Conservation (phyloP, 2,113 vertebrate genomes). For the Chloebia gouldiae region DNA sequence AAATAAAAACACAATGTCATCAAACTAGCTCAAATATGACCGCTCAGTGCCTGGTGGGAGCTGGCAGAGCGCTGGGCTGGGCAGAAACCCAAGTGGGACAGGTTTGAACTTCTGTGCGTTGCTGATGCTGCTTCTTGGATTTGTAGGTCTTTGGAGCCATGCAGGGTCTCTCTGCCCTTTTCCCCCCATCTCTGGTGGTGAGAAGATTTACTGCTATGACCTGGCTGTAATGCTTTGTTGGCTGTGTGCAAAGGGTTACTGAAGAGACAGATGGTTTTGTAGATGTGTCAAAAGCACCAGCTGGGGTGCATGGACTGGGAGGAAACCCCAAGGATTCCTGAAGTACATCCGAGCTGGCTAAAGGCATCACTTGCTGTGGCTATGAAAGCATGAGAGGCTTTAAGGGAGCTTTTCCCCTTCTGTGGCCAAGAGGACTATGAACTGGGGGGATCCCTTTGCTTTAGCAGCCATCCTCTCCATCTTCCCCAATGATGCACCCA, state of each 20-base stretch:
- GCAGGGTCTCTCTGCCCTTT: not conserved
- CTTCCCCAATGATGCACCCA: too few relatives aligned
- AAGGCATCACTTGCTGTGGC: not conserved
- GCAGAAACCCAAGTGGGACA: constrained; percentile 46
- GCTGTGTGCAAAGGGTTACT: not conserved
- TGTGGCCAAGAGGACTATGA: not conserved
- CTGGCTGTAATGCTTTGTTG: not conserved
- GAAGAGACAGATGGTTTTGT: not conserved
- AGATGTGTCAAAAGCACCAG: not conserved
- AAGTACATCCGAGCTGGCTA: not conserved
- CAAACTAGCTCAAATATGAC: not conserved
- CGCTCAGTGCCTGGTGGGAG: not conserved
- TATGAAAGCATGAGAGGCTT: not conserved
- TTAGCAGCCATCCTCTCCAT: not conserved
- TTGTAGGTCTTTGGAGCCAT: not conserved
- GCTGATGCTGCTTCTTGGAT: not conserved
- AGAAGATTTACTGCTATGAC: not conserved
- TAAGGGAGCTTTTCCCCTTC: not conserved
- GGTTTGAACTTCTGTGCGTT: not conserved
- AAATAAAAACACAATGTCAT: constrained; percentile 36
- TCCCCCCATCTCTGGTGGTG: too few relatives aligned
- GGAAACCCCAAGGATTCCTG: not conserved
- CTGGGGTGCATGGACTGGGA: not conserved
- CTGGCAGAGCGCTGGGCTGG: constrained; percentile 14
- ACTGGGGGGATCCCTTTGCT: not conserved